Percentiles rank a stretch among this genome's conserved stretches.
phyloP scores from a whole-genome alignment of 2,113 vertebrate genomes.

The Melanerpes formicivorus region DNA sequence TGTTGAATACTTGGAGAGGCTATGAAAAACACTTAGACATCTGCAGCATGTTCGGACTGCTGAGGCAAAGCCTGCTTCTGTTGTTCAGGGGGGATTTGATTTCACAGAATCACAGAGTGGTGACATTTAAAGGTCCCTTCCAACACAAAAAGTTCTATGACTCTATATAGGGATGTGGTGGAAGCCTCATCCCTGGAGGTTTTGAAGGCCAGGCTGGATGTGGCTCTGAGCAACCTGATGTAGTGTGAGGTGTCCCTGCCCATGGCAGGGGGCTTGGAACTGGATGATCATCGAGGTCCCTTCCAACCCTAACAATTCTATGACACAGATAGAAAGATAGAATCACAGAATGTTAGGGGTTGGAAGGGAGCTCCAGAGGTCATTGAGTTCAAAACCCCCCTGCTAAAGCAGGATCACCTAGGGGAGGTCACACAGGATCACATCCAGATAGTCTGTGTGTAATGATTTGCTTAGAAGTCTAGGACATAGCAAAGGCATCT shows the following conservation, averaged over 20 bases:
- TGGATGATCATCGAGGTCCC: no score
- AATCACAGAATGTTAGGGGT: neutral
- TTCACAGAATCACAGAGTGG: neutral
- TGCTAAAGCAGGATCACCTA: no score
- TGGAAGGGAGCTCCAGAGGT: neutral
- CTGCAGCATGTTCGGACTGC: neutral
- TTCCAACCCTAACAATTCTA: no score
- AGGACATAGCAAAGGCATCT: neutral
- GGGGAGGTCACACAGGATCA: neutral
- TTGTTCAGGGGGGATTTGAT: neutral
- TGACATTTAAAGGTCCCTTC: no score
- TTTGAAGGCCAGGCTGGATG: no score
- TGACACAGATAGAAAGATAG: no score
- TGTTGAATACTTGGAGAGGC: neutral
- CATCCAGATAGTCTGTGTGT: neutral
- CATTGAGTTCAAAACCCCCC: neutral
- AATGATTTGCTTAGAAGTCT: neutral
- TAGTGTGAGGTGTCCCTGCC: no score
- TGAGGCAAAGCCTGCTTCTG: neutral
- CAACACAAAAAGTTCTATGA: no score
- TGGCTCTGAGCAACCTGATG: no score
- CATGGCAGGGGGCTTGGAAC: no score
- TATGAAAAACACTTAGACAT: neutral
- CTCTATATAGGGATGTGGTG: no score
- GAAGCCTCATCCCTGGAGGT: no score